Evolutionary conservation across 2,888 invertebrate species (phyloP).

Genomic region (Bombylius discolor): DNA sequence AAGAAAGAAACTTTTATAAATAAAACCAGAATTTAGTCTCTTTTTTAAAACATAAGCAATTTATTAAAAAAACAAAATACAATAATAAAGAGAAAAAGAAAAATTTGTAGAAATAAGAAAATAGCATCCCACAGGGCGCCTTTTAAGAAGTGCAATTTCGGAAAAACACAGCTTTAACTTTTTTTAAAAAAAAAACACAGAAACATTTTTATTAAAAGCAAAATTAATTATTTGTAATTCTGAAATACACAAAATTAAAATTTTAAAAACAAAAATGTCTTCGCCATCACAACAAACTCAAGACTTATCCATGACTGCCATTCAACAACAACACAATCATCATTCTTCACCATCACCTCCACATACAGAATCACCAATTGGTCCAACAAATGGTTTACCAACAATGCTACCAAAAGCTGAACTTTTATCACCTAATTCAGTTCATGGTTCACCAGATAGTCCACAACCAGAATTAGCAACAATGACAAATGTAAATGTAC

Average conservation of each 20-base stretch:
- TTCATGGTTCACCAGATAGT: conserved; percentile 42
- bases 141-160: not conserved
- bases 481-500: conserved; percentile 77
- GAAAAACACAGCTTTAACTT: not conserved
- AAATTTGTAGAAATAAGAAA: not conserved
- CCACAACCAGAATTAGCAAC: conserved; percentile 68
- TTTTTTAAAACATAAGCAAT: too few species aligned
- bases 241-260: not conserved
- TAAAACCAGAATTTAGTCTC: too few species aligned
- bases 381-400: conserved; percentile 26
- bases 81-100: too few species aligned
- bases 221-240: not conserved
- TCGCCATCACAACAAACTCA: conserved; percentile 20
- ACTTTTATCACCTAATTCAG: conserved; percentile 26
- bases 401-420: conserved; percentile 10
- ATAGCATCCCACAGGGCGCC: not conserved
- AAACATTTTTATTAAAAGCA: not conserved
- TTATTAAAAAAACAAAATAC: too few species aligned
- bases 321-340: conserved; percentile 17
- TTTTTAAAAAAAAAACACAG: not conserved
- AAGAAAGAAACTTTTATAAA: too few species aligned
- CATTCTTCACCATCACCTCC: conserved; percentile 20
- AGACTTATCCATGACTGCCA: conserved; percentile 19
- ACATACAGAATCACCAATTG: conserved; percentile 3
- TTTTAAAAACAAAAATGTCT: conserved; percentile 14